These are phyloP conservation scores for Drosophila trapezifrons DNA, from an alignment of 1,140 invertebrate genomes.

Conservation along the genomic window DNA sequence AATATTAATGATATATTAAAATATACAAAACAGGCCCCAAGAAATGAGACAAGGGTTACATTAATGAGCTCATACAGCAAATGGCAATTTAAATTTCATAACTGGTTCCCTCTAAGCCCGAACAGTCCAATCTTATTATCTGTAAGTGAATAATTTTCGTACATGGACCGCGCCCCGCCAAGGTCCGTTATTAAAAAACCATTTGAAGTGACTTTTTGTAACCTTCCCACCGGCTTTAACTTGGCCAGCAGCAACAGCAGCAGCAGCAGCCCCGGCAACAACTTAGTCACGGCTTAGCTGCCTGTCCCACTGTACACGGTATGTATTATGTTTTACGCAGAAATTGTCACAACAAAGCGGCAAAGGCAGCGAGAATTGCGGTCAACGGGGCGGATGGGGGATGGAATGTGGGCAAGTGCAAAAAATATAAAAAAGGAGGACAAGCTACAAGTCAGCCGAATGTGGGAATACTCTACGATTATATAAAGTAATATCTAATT, in stretches of 20 bases:
- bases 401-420: conserved; percentile 27
- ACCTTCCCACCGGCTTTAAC: conserved; percentile 39
- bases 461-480: conserved; percentile 4
- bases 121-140: conserved; percentile 44
- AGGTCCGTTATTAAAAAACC: conserved; percentile 53
- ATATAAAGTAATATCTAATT: too few species aligned
- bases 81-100: conserved; percentile 25
- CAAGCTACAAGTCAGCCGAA: background rate
- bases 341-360: conserved; percentile 74
- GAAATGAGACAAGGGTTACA: conserved; percentile 4
- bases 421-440: conserved; percentile 38
- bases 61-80: conserved; percentile 23
- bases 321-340: conserved; percentile 71
- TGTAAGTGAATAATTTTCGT: conserved; percentile 42
- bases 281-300: conserved; percentile 25
- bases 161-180: conserved; percentile 45
- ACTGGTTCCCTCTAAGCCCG: conserved; percentile 9
- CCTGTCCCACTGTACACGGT: conserved; percentile 33
- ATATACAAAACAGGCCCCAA: background rate
- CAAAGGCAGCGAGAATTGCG: conserved; percentile 59
- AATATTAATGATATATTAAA: background rate
- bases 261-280: conserved; percentile 8
- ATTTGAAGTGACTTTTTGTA: conserved; percentile 49
- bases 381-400: conserved; percentile 49
- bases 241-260: conserved; percentile 18